phyloP scores from a whole-genome alignment of 2,888 invertebrate species.

The Magallana nippona region DNA sequence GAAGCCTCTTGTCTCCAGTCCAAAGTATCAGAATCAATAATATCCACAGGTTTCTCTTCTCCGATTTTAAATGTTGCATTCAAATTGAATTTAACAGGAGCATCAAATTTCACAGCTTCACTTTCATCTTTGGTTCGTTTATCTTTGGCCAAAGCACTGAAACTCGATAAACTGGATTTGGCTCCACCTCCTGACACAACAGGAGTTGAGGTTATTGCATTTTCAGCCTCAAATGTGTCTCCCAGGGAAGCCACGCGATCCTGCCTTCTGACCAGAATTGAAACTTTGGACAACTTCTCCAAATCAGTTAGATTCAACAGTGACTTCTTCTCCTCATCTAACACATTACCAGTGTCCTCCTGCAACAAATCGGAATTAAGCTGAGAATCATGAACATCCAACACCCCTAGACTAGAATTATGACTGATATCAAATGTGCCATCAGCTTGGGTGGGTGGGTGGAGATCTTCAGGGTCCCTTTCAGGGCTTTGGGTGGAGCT shows the following conservation, averaged over 20 bases:
- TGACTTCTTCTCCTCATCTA: constrained; percentile 9
- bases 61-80: constrained; percentile 65
- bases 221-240: constrained; percentile 57
- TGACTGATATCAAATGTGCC: constrained; percentile 40
- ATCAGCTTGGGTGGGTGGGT: constrained; percentile 58
- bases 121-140: constrained; percentile 21
- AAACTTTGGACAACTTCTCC: constrained; percentile 41
- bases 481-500: constrained; percentile 34
- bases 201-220: constrained; percentile 64
- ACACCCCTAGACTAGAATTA: constrained; percentile 62
- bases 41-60: constrained; percentile 41
- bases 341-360: constrained; percentile 51
- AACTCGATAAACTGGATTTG: constrained; percentile 38
- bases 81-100: constrained; percentile 54
- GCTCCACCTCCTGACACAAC: constrained; percentile 51
- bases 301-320: constrained; percentile 46
- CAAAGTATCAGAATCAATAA: constrained; percentile 46
- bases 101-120: constrained; percentile 27
- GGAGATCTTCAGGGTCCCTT: constrained; percentile 54
- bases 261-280: constrained; percentile 24
- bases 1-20: constrained; percentile 51
- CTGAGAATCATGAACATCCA: constrained; percentile 55
- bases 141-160: background rate
- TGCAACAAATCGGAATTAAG: constrained; percentile 57
- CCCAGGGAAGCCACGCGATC: constrained; percentile 56